Evolutionary conservation across 2,888 invertebrate species (phyloP), one percentile per base, ranked within the genome.

Genomic region (Danaus chrysippus): DNA sequence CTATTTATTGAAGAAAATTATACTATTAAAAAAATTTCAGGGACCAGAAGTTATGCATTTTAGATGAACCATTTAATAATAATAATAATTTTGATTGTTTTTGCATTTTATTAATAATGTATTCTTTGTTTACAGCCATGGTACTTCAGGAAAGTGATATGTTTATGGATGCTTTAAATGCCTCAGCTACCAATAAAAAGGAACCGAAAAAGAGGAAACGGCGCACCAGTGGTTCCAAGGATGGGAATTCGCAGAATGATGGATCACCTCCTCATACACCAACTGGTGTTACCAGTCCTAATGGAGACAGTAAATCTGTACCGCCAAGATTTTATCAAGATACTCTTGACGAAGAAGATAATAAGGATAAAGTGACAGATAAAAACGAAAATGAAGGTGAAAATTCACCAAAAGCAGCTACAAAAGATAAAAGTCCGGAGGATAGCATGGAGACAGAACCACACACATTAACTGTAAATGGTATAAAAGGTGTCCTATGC

Each of bases 141-240:
- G 86, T 95, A 70, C 85, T 98, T 56, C 94, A 96, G 79, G 98
- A 98, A 82, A 97, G 97, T 78, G 96, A 96, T 76, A 94, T 97
- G 86, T 98, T 98, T 81, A 97, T 97, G 95, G 97, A 98, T 83
- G 97, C 97, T 0, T 87, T 98, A 43, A 93, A 93, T 69, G 95
- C 95, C 6, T 95, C 95, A 1, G 94, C 94, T 0, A 95, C 96
- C 9, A 94, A 94, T 34, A 87, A 95, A 92, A 92, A 96, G 79
- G 94, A 95, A 68, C 93, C 94, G 1, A 94, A 94, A 74, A 97
- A 97, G 78, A 92, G 95, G 63, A 96, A 96, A 84, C 93, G 96
- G 54, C 92, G 95, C 53, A 92, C 93, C 0, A 94, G 94, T 70
- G 92, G 92, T 3, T 93, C 94, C 1, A 96, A 95, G 78, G 96